Evolutionary conservation across 2,888 invertebrate genomes (phyloP), one percentile per base, ranked within the genome.

Genomic region (Cerceris ruficornis): DNA sequence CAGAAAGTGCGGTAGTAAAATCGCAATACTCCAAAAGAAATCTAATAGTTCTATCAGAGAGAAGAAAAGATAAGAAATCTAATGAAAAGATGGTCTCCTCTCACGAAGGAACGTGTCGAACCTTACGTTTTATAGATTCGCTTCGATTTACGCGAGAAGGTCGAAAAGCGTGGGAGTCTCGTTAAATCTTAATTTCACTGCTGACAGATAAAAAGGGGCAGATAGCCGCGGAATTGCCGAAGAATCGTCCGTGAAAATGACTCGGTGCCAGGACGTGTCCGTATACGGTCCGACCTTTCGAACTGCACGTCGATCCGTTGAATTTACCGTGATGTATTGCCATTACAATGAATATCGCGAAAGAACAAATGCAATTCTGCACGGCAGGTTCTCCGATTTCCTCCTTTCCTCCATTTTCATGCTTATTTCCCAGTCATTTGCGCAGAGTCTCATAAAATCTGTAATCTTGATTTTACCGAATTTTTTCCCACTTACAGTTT

Each of bases 261-360:
- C 67, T 78, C 72, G 82, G 85, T 84, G 49, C 82, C 84, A 84
- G 69, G 76, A 49, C 67, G 82, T 84, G 70, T 66, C 78, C 75
- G 77, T 84, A 77, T 73, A 83, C 83, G 77, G 72, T 58, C 71
- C 82, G 84, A 84, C 76, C 75, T 76, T 68, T 74, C 74, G 60
- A 77, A 68, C 66, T 46, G 17, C 28, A 46, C 52, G 61, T 72
- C 72, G 52, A 39, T 39, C 15, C 49, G 55, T 11, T 11, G 39
- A 52, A 73, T 80, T 64, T 70, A 50, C 59, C 64, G 42, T 42
- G 68, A 57, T 52, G 50, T 43, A 67, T 6, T 43, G 62, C 64
- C 14, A 57, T 55, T 43, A 28, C 9, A 59, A 43, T 54, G 57
- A 65, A 58, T 54, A 59, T 54, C 67, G 42, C 67, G 61, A 41